phyloP scores from a whole-genome alignment of 2,113 vertebrate genomes.

The Triplophysa rosa region DNA sequence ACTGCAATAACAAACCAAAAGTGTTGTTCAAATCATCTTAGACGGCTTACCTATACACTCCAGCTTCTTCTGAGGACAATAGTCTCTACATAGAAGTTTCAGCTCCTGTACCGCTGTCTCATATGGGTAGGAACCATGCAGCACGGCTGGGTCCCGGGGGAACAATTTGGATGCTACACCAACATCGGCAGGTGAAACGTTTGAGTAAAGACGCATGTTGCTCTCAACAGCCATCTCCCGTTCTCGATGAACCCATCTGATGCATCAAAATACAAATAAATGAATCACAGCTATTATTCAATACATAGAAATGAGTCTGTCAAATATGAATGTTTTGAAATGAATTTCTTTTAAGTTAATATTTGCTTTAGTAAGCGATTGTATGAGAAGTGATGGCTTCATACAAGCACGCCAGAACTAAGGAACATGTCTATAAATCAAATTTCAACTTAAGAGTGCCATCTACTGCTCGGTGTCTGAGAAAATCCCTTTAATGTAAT shows the following conservation, averaged over 20 bases:
- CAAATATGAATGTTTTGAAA: neutral
- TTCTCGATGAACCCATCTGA: slow-evolving; percentile 77
- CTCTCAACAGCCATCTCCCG: slow-evolving; percentile 77
- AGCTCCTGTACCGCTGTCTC: slow-evolving; percentile 82
- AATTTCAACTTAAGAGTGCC: slow-evolving; percentile 51
- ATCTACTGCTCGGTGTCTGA: slow-evolving; percentile 53
- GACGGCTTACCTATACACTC: slow-evolving; percentile 84
- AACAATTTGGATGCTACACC: slow-evolving; percentile 82
- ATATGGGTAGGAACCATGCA: slow-evolving; percentile 75
- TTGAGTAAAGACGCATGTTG: slow-evolving; percentile 77
- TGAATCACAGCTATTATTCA: neutral
- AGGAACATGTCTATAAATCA: neutral
- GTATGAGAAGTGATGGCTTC: neutral
- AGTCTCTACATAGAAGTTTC: slow-evolving; percentile 77
- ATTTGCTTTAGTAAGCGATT: neutral
- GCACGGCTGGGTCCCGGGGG: slow-evolving; percentile 58
- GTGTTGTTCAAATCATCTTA: neutral
- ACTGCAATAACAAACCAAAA: neutral
- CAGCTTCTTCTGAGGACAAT: slow-evolving; percentile 89
- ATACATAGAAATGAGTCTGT: neutral
- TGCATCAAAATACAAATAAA: neutral
- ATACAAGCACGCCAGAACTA: neutral
- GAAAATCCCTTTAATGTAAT: neutral
- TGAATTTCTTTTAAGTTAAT: neutral
- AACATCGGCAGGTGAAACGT: slow-evolving; percentile 71